Evolutionary conservation across 2,888 invertebrate species (phyloP).

Genomic region (Ochropleura plecta): DNA sequence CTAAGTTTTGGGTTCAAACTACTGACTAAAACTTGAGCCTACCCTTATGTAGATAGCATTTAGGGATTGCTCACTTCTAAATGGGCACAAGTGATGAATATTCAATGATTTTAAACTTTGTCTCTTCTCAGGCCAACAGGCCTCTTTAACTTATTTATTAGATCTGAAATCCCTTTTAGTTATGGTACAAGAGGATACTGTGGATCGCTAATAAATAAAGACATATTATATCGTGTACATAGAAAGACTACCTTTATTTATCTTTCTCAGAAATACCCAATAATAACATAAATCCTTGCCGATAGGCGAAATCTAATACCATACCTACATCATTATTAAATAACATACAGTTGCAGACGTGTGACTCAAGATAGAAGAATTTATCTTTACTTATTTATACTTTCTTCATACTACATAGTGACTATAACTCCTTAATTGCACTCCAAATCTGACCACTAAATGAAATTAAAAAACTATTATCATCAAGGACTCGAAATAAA

Average conservation of each 20-base stretch:
- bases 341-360: background rate
- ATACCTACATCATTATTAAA: too few species aligned
- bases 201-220: background rate
- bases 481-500: conserved; percentile 24
- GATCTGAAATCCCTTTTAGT: conserved; percentile 15
- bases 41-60: conserved; percentile 18
- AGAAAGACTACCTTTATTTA: background rate
- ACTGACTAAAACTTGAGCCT: conserved; percentile 1
- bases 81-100: conserved; percentile 41
- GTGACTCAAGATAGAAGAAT: background rate
- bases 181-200: conserved; percentile 1
- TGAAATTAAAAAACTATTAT: conserved; percentile 26
- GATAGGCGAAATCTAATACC: too few species aligned
- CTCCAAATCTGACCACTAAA: conserved; percentile 17
- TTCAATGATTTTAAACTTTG: conserved; percentile 32
- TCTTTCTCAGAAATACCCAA: background rate
- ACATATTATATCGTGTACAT: too few species aligned
- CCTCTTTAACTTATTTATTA: conserved; percentile 31
- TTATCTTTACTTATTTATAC: background rate
- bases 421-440: background rate
- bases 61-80: conserved; percentile 26
- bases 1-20: conserved; percentile 15
- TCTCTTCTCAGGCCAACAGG: conserved; percentile 32
- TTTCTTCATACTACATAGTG: conserved; percentile 8
- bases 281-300: background rate